A percentile compares a stretch with the other conserved stretches of the same genome.
Conservation (phyloP, 2,888 invertebrate genomes). For the Strigamia transsilvanica region DNA sequence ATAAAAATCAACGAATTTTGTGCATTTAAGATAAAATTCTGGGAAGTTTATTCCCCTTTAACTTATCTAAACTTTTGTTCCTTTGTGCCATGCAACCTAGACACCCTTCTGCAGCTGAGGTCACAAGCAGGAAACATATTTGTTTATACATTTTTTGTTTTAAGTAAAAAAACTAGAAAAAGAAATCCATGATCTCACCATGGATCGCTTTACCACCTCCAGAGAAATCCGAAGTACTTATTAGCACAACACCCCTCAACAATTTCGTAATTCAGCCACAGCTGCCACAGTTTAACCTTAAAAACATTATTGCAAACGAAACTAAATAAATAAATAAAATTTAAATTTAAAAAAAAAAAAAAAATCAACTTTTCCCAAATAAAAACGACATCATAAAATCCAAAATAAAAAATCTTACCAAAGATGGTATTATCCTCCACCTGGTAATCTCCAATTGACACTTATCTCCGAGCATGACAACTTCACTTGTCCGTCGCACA, state of each 20-base stretch:
- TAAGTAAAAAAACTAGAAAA: background rate
- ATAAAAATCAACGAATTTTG: no score
- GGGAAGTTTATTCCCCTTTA: constrained; percentile 13
- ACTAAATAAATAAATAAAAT: background rate
- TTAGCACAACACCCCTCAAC: constrained; percentile 12
- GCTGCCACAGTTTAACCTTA: constrained; percentile 1
- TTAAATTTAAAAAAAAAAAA: background rate
- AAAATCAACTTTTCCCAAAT: background rate
- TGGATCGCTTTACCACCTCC: constrained; percentile 31
- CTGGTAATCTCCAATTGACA: constrained; percentile 27
- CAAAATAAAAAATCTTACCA: background rate
- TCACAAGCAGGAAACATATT: background rate
- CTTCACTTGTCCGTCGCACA: background rate
- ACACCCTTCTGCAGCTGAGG: constrained; percentile 37
- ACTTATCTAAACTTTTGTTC: background rate
- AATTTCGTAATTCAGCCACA: constrained; percentile 29
- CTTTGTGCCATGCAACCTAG: constrained; percentile 4
- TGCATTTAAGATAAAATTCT: background rate
- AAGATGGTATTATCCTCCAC: constrained; percentile 18
- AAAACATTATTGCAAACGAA: background rate
- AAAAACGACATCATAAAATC: no score
- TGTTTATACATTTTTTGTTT: background rate
- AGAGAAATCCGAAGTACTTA: constrained; percentile 28
- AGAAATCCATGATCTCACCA: background rate
- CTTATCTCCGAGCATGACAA: constrained; percentile 22